Conservation (phyloP, 1,140 invertebrate genomes). For the Acromyrmex echinatior region DNA sequence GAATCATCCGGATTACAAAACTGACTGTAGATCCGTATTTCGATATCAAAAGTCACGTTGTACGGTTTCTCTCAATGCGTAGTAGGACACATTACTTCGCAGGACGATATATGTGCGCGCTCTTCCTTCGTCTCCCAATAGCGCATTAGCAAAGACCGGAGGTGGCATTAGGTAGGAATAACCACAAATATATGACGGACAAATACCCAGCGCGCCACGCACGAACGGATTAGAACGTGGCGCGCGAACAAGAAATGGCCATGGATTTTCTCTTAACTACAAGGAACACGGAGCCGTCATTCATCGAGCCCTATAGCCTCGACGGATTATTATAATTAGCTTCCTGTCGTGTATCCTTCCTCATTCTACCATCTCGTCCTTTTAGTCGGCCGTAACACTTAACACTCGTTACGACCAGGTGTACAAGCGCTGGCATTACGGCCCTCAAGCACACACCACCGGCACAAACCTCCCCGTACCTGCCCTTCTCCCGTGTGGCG, state of each 20-base stretch:
- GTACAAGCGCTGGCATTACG: slow-evolving; percentile 66
- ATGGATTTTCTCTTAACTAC: slow-evolving; percentile 52
- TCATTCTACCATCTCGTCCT: slow-evolving; percentile 49
- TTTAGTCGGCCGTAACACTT: slow-evolving; percentile 59
- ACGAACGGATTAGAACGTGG: slow-evolving; percentile 44
- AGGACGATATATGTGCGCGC: slow-evolving; percentile 8
- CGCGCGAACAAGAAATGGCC: slow-evolving; percentile 27
- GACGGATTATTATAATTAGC: slow-evolving; percentile 72
- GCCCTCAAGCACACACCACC: slow-evolving; percentile 49
- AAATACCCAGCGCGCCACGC: slow-evolving; percentile 30
- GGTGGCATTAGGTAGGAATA: slow-evolving; percentile 53
- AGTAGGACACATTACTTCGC: neutral
- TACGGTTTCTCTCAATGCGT: neutral
- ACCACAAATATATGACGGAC: slow-evolving; percentile 22
- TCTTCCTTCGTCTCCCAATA: neutral
- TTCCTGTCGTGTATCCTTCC: slow-evolving; percentile 66
- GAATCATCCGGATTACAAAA: neutral
- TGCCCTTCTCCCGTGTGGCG: slow-evolving; percentile 28
- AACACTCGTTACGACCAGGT: slow-evolving; percentile 70
- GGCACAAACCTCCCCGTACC: slow-evolving; percentile 28
- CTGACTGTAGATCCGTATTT: neutral
- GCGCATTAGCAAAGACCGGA: slow-evolving; percentile 40
- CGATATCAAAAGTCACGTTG: neutral
- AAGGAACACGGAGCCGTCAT: slow-evolving; percentile 52
- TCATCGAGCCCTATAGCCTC: slow-evolving; percentile 43